phyloP scores from a whole-genome alignment of 1,140 invertebrate species.

The Drosophila kurseongensis region DNA sequence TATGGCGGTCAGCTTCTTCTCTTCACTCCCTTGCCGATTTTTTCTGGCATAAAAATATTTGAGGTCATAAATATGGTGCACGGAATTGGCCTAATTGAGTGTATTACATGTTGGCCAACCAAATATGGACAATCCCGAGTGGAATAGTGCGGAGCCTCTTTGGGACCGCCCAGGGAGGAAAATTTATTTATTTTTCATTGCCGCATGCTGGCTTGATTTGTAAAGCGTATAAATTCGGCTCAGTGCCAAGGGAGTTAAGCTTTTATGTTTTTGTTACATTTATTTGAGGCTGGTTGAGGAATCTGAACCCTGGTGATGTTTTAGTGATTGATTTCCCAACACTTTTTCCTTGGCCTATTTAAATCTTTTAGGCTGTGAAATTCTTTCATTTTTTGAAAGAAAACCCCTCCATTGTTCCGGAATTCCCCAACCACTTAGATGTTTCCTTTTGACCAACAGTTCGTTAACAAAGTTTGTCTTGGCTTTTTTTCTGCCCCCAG shows the following conservation, averaged over 20 bases:
- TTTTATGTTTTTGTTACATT: constrained; percentile 33
- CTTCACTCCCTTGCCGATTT: constrained; percentile 22
- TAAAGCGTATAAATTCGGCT: constrained; percentile 63
- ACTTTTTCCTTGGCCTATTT: constrained; percentile 9
- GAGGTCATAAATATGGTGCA: constrained; percentile 68
- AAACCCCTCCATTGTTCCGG: neutral
- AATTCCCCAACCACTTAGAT: constrained; percentile 10
- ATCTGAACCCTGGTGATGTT: constrained; percentile 16
- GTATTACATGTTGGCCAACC: constrained; percentile 65
- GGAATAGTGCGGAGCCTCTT: constrained; percentile 14
- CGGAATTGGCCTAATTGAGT: constrained; percentile 77
- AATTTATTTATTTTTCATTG: constrained; percentile 69
- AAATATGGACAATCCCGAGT: constrained; percentile 20
- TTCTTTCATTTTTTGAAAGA: neutral
- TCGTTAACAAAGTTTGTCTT: constrained; percentile 19
- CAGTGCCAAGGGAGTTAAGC: constrained; percentile 19
- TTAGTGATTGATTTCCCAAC: constrained; percentile 32
- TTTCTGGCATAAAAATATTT: constrained; percentile 70
- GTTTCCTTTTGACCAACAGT: constrained; percentile 14
- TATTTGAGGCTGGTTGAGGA: constrained; percentile 23
- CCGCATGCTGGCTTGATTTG: constrained; percentile 60
- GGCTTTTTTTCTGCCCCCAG: neutral
- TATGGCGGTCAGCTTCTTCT: constrained; percentile 60
- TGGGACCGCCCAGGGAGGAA: constrained; percentile 21
- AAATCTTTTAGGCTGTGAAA: constrained; percentile 1